Evolutionary conservation across 2,888 invertebrate genomes (phyloP).

Genomic region (Anaspis maculata): DNA sequence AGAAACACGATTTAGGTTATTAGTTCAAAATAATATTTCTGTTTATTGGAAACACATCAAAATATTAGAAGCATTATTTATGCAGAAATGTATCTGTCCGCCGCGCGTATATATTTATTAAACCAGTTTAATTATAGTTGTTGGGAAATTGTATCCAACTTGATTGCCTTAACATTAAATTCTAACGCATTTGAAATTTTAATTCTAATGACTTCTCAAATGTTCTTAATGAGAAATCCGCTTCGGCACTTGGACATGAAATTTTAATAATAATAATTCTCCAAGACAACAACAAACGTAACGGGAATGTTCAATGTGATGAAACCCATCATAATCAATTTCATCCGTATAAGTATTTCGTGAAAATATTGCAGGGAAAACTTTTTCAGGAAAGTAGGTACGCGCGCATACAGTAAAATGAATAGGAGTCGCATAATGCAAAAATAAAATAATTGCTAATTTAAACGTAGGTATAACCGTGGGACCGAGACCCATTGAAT

Average conservation of each 20-base stretch:
- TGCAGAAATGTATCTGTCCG: slow-evolving; percentile 12
- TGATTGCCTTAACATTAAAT: slow-evolving; percentile 21
- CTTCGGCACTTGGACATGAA: too few relatives aligned
- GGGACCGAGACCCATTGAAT: slow-evolving; percentile 5
- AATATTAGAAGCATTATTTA: slow-evolving; percentile 5
- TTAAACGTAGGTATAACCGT: slow-evolving; percentile 8
- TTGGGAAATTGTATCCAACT: slow-evolving; percentile 15
- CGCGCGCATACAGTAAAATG: not conserved
- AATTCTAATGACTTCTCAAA: slow-evolving; percentile 15
- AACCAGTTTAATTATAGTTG: slow-evolving; percentile 12
- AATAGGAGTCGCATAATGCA: slow-evolving; percentile 8
- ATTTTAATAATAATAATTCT: too few relatives aligned
- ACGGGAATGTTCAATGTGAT: not conserved
- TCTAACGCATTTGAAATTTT: slow-evolving; percentile 19
- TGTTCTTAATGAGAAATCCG: slow-evolving; percentile 4
- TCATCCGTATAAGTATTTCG: not conserved
- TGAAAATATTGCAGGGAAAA: too few relatives aligned
- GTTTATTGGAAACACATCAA: not conserved
- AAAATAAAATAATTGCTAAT: slow-evolving; percentile 9
- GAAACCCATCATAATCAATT: not conserved
- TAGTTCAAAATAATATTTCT: slow-evolving; percentile 15
- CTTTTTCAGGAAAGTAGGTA: too few relatives aligned
- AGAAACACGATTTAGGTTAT: slow-evolving; percentile 19
- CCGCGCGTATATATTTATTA: slow-evolving; percentile 5
- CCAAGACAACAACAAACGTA: not conserved